Percentiles rank a stretch among this genome's conserved stretches.
Conservation (phyloP, 2,797 vertebrate species). For the Nyctalus aviator region DNA sequence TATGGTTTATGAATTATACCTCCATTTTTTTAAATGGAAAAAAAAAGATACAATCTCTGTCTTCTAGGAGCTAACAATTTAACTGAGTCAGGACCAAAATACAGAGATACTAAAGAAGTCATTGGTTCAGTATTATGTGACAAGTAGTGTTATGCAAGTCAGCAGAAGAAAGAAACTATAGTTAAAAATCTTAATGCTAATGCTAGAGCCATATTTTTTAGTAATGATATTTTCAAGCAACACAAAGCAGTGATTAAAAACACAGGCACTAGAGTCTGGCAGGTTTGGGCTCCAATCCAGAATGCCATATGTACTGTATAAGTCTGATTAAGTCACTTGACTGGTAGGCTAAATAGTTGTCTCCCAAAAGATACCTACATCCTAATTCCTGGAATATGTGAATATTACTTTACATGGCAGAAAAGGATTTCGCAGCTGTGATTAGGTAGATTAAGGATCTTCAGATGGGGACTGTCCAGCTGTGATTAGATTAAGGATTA, state of each 20-base stretch:
- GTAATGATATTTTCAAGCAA: background rate
- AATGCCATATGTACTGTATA: background rate
- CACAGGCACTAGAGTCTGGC: background rate
- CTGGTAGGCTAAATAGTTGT: background rate
- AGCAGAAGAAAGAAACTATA: constrained; percentile 1
- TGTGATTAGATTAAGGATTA: too few species aligned
- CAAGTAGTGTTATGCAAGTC: background rate
- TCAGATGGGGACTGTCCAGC: background rate
- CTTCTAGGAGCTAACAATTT: constrained; percentile 18
- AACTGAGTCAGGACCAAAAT: constrained; percentile 9
- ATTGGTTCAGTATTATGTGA: background rate
- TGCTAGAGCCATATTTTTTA: background rate
- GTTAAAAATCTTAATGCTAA: constrained; percentile 33
- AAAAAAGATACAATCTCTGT: background rate
- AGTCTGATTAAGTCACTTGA: constrained; percentile 25
- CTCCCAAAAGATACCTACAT: background rate
- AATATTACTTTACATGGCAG: background rate
- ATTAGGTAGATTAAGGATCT: constrained; percentile 32
- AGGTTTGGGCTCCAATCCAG: constrained; percentile 6
- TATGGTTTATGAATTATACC: constrained; percentile 24
- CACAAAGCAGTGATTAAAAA: constrained; percentile 19
- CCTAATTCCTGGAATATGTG: constrained; percentile 10
- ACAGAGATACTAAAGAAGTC: background rate
- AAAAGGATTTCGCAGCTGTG: background rate
- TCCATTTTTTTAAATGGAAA: background rate